Base-by-base conservation (phyloP, 1,140 invertebrate species). In the Pseudomyrmex concolor region DNA sequence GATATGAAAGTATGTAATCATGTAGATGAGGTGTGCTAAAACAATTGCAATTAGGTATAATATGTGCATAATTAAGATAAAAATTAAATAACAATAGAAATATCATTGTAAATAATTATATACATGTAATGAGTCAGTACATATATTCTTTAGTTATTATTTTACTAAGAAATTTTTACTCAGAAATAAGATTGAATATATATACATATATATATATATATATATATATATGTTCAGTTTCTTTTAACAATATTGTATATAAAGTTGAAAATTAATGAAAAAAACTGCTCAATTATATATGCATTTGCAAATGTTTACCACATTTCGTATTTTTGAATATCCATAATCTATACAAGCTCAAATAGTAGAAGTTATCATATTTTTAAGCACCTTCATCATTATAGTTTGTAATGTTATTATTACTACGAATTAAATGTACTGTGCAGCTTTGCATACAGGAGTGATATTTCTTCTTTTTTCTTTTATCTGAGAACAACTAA, bases 291-390 rank as follows among this genome's bases (percentile, higher is more conserved):
- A 7, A 48, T 10, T 59, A 15, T 10, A 15, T 63, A 63, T 2
- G 2, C 3, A 34, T 63, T 12, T 63, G n/a, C 9, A 45, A 45
- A 25, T 73, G 5, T 22, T 62, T 43, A 72, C 12, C 12, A 72
- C 2, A 12, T 10, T 62, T 17, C 2, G 2, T 1, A 3, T 62
- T 50, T 9, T 19, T 74, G 71, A 62, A 72, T 59, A 57, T 13
- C 4, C 17, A 71, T 59, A 45, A 60, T 72, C 13, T 73, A 10
- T 22, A 45, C 3, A 8, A 59, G 43, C 9, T 48, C 10, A 10
- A 73, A 73, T 59, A 43, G 34, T 48, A 73, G 12, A 5, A 15
- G 34, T 73, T 73, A 60, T 73, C 71, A 60, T 9, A 60, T 60
- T 73, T 60, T 48, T 13, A 48, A 48, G 19, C 60, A 59, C 13